Base-by-base conservation (phyloP, 2,888 invertebrate species). In the Drosophila formosana region DNA sequence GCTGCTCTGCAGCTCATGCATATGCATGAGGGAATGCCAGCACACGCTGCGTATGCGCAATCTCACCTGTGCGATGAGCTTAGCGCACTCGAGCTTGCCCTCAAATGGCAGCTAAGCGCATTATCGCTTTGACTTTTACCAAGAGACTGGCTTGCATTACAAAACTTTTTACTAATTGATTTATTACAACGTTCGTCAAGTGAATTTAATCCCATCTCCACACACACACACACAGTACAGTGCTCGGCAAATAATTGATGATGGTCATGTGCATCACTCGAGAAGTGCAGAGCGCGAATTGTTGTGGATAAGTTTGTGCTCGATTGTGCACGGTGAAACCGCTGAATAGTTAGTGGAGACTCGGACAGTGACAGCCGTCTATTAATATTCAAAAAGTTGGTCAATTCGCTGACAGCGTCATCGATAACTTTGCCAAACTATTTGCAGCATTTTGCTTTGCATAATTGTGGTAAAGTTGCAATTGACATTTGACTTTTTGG, bases 401-500 rank as follows among this genome's bases (percentile, higher is more conserved):
- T 51, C 53, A 46, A 58, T 56, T 34, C 66, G 65, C 66, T 77
- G 78, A 77, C 73, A 77, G 67, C 70, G 69, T 63, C 32, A 63
- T 30, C 41, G 46, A 45, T 28, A 76, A 65, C 60, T 68, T 74
- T 67, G 30, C 4, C 55, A 11, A 34, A 37, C 37, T 37, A 37
- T 37, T 37, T 2, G 4, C 37, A 37, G 11, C 52, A 49, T 56
- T 25, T 13, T 62, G 68, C 58, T 56, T 43, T 69, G 63, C 72
- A 77, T 78, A 78, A 80, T 78, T 78, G 80, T 56, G 78, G 80
- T 49, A 61, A 76, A 76, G 51, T 69, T 78, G 66, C 78, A 66
- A 72, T 77, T 80, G 78, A 68, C 78, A 72, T 62, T 72, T 66
- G 65, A 41, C 63, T 46, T 62, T 47, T 66, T 60, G 60, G 62